Conservation (phyloP, 1,140 invertebrate genomes). For the Formica selysi region DNA sequence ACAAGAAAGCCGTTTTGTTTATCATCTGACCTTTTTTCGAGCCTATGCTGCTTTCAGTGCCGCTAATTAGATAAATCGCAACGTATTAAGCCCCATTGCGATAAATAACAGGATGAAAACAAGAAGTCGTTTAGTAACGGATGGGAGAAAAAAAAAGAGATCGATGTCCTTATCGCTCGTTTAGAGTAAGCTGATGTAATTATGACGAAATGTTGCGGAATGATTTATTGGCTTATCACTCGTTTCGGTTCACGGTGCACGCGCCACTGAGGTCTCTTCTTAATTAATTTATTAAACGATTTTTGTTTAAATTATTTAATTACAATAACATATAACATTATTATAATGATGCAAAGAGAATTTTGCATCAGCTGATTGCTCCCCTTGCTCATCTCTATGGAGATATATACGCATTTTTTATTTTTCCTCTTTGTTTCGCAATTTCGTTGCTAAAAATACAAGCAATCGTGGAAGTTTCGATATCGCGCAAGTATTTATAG, state of each 20-base stretch:
- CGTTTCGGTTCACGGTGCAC: conserved; percentile 52
- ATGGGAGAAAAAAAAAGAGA: background rate
- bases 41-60: background rate
- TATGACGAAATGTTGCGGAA: conserved; percentile 66
- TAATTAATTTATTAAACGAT: conserved; percentile 71
- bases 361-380: conserved; percentile 59
- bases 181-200: conserved; percentile 65
- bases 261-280: background rate
- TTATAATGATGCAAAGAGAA: conserved; percentile 23
- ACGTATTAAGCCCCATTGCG: background rate
- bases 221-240: conserved; percentile 65
- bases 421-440: conserved; percentile 4
- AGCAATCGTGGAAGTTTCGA: background rate
- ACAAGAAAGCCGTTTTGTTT: background rate
- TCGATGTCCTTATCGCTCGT: conserved; percentile 28
- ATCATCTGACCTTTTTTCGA: background rate
- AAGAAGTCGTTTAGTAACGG: background rate
- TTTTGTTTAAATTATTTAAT: conserved; percentile 65
- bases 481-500: background rate
- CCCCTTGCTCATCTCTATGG: background rate
- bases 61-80: conserved; percentile 48
- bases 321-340: conserved; percentile 6
- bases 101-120: conserved; percentile 1
- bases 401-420: background rate
- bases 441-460: background rate